Percentiles rank a stretch among this genome's conserved stretches.
phyloP scores from a whole-genome alignment of 2,797 vertebrate species.

The Cyprinodon diabolis region DNA sequence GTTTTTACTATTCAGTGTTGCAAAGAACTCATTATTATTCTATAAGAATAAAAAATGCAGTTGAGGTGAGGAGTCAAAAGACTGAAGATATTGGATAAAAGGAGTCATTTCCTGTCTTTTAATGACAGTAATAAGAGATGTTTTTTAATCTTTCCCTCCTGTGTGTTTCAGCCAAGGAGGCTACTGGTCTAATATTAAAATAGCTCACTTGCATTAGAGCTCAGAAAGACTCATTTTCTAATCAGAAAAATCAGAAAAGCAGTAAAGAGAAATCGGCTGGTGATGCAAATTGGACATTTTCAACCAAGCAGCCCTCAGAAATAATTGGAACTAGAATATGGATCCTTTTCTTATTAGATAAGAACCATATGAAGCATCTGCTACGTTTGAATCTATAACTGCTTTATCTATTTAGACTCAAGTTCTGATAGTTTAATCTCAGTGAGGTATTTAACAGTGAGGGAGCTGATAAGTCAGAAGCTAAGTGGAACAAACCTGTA shows the following conservation, averaged over 20 bases:
- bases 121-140: slow-evolving; percentile 42
- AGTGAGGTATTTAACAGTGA: neutral
- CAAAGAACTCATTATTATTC: slow-evolving; percentile 19
- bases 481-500: neutral
- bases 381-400: neutral
- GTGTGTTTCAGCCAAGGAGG: slow-evolving; percentile 42
- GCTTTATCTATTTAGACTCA: neutral
- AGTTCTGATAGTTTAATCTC: neutral
- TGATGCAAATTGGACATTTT: neutral
- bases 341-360: neutral
- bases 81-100: slow-evolving; percentile 19
- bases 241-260: slow-evolving; percentile 48
- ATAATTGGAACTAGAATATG: neutral
- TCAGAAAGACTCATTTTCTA: slow-evolving; percentile 48
- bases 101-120: slow-evolving; percentile 29
- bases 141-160: slow-evolving; percentile 38
- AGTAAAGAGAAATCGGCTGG: neutral
- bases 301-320: neutral
- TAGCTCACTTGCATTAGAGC: slow-evolving; percentile 59
- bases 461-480: neutral
- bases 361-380: neutral
- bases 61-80: slow-evolving; percentile 11
- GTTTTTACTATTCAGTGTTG: neutral
- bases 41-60: neutral
- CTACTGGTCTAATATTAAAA: slow-evolving; percentile 48